A percentile compares a stretch with the other conserved stretches of the same genome.
These are phyloP conservation scores for Diarsia rubi DNA, from an alignment of 2,888 invertebrate genomes.

Conservation along the genomic window DNA sequence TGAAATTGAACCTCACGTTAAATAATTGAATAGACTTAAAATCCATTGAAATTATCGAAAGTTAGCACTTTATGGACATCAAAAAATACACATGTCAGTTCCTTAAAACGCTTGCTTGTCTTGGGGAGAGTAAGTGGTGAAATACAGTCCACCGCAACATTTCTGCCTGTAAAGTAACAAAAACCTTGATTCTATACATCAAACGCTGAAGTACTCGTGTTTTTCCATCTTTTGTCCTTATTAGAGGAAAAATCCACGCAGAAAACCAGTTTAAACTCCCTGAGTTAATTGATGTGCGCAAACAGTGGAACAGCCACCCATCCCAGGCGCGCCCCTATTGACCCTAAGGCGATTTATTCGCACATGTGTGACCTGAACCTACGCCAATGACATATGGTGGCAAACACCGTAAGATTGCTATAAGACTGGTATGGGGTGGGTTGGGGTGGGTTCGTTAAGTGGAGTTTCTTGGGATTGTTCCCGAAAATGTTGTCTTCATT, in stretches of 20 bases:
- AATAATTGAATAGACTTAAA: not conserved
- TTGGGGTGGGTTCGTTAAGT: not conserved
- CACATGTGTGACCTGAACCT: slow-evolving; percentile 63
- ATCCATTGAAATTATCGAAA: not conserved
- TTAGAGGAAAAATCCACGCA: slow-evolving; percentile 53
- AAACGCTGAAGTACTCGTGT: slow-evolving; percentile 3
- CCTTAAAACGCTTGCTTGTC: not conserved
- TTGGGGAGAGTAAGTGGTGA: not conserved
- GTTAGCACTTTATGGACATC: not conserved
- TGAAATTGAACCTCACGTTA: too few relatives aligned
- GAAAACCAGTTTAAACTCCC: slow-evolving; percentile 35
- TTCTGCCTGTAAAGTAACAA: not conserved
- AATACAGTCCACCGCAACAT: not conserved
- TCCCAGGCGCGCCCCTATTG: slow-evolving; percentile 53
- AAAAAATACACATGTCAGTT: not conserved
- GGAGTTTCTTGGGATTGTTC: slow-evolving; percentile 30
- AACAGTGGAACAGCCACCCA: slow-evolving; percentile 51
- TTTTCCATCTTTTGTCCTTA: slow-evolving; percentile 28
- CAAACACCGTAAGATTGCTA: slow-evolving; percentile 60
- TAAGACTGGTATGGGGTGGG: slow-evolving; percentile 42
- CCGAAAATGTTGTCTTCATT: not conserved
- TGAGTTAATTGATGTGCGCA: slow-evolving; percentile 56
- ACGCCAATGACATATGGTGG: slow-evolving; percentile 61
- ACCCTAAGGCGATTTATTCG: slow-evolving; percentile 57
- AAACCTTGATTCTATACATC: not conserved